Evolutionary conservation across 2,797 vertebrate species (phyloP).

Genomic region (Ciconia nigra): DNA sequence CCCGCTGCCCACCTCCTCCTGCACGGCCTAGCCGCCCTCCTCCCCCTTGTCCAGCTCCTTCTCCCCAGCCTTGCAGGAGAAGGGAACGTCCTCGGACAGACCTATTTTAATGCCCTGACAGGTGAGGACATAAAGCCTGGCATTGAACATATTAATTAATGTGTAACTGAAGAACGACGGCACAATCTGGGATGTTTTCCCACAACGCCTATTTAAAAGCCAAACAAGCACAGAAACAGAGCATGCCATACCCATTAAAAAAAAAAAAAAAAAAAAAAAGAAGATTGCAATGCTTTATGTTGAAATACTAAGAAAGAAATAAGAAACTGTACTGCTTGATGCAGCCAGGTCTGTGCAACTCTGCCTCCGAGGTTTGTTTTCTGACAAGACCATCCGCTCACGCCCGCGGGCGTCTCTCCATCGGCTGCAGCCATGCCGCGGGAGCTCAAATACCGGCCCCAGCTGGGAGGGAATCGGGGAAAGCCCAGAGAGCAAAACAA

Average conservation of each 20-base stretch:
- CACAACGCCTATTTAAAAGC: not conserved
- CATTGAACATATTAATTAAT: too few species aligned
- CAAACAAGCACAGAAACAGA: not conserved
- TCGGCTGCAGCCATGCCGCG: not conserved
- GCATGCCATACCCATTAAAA: not conserved
- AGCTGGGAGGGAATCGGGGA: fast-evolving
- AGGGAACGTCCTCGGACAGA: not conserved
- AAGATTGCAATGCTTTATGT: not conserved
- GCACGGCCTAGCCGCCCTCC: not conserved
- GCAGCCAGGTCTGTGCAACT: not conserved
- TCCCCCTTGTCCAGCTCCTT: not conserved
- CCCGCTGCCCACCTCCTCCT: not conserved
- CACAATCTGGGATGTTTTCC: not conserved
- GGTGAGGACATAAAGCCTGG: not conserved
- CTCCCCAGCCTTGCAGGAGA: not conserved
- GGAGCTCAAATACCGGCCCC: not conserved
- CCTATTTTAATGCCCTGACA: too few species aligned
- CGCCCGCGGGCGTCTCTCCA: fast-evolving
- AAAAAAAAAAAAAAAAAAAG: not conserved
- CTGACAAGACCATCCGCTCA: fast-evolving
- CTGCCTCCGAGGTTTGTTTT: not conserved
- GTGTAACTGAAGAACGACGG: not conserved
- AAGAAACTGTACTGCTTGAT: not conserved
- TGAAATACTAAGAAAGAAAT: not conserved
- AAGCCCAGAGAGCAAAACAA: not conserved